phyloP scores from a whole-genome alignment of 64 coral and sea anemone species.

The Pocillopora damicornis region DNA sequence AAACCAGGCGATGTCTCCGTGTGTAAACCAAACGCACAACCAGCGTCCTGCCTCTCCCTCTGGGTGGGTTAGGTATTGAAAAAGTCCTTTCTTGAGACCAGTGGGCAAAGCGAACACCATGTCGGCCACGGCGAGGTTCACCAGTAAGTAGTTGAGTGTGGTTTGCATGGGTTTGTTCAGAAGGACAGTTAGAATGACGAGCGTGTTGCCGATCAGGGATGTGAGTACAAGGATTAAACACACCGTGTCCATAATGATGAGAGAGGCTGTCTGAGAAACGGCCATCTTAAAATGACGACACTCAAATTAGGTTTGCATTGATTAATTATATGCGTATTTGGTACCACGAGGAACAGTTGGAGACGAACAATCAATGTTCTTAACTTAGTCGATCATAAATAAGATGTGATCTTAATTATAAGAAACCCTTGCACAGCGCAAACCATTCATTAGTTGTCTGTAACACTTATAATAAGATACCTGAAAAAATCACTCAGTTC shows the following conservation, averaged over 20 bases:
- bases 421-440: too few species aligned
- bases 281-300: too few species aligned
- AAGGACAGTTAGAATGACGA: neutral
- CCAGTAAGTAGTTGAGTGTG: constrained; percentile 24
- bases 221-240: neutral
- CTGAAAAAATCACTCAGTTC: too few species aligned
- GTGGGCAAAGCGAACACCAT: constrained; percentile 7
- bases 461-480: too few species aligned
- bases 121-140: constrained; percentile 18
- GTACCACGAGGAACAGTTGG: too few species aligned
- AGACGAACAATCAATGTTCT: too few species aligned
- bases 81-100: neutral
- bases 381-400: too few species aligned
- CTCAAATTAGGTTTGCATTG: too few species aligned
- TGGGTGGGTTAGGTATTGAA: constrained; percentile 20
- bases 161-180: constrained; percentile 5
- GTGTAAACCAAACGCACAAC: constrained; percentile 2
- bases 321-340: too few species aligned
- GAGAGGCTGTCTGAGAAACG: too few species aligned
- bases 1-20: neutral
- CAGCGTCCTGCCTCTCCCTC: neutral
- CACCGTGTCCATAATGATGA: neutral
- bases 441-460: too few species aligned
- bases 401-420: too few species aligned
- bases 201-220: neutral